phyloP scores from a whole-genome alignment of 1,140 invertebrate genomes.

The Mycetomoellerius zeteki region DNA sequence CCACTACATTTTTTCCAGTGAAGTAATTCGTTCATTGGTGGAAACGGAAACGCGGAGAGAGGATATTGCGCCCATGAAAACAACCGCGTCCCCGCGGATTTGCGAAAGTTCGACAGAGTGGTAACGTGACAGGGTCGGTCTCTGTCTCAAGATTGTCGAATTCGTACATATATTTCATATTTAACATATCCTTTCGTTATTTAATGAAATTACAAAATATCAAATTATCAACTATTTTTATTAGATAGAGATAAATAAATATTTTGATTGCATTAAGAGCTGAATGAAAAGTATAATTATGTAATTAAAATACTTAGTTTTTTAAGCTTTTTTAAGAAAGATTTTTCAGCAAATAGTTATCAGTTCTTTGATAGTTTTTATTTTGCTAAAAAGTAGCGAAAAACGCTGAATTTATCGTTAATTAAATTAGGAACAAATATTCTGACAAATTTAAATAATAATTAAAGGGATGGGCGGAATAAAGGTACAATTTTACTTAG shows the following conservation, averaged over 20 bases:
- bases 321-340: not conserved
- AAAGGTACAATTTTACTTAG: too few species aligned
- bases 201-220: not conserved
- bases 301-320: not conserved
- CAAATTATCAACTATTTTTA: not conserved
- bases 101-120: conserved; percentile 22
- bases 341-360: not conserved
- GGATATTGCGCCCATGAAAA: conserved; percentile 66
- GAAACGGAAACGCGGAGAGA: conserved; percentile 58
- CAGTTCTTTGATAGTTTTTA: not conserved
- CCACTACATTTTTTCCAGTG: conserved; percentile 62
- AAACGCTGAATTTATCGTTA: not conserved
- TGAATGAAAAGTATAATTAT: not conserved
- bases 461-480: too few species aligned
- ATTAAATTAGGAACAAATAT: not conserved
- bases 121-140: not conserved
- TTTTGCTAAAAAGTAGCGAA: not conserved
- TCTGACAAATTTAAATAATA: not conserved
- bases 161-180: too few species aligned
- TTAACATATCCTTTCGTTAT: not conserved
- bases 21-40: conserved; percentile 54
- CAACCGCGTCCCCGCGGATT: conserved; percentile 47
- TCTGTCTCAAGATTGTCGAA: too few species aligned
- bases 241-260: not conserved
- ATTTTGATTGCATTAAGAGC: not conserved